These are phyloP conservation scores for Solen grandis DNA, from an alignment of 1,140 invertebrate genomes.

Conservation along the genomic window DNA sequence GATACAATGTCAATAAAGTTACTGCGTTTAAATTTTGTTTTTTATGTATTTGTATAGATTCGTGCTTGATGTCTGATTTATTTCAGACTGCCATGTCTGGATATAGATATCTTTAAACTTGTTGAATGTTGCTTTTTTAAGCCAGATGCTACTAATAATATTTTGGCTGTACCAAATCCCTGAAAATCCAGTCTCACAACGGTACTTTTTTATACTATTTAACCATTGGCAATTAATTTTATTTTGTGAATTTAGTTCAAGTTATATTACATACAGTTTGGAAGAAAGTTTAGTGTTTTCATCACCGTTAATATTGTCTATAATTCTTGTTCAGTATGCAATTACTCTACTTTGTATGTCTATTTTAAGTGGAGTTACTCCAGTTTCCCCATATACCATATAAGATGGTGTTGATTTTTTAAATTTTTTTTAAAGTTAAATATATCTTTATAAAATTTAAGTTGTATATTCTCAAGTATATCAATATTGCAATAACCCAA, in stretches of 20 bases:
- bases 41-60: constrained; percentile 36
- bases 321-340: constrained; percentile 24
- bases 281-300: too few relatives aligned
- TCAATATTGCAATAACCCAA: constrained; percentile 33
- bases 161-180: constrained; percentile 1
- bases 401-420: too few relatives aligned
- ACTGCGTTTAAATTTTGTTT: not conserved
- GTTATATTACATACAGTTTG: not conserved
- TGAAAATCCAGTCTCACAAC: not conserved
- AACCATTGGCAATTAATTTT: not conserved
- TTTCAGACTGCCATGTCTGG: constrained; percentile 20
- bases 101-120: constrained; percentile 16
- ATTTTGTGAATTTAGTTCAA: not conserved
- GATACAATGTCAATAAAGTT: not conserved
- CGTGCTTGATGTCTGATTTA: constrained; percentile 2
- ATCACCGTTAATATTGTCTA: not conserved
- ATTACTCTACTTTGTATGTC: constrained; percentile 24
- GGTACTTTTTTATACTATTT: constrained; percentile 3
- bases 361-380: not conserved
- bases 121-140: not conserved
- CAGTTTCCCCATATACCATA: too few relatives aligned
- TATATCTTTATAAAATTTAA: constrained; percentile 31
- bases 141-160: constrained; percentile 1
- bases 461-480: constrained; percentile 27
- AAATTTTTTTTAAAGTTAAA: constrained; percentile 25